Evolutionary conservation across 2,797 vertebrate species (phyloP).

Genomic region (Pangasius larnaudii): DNA sequence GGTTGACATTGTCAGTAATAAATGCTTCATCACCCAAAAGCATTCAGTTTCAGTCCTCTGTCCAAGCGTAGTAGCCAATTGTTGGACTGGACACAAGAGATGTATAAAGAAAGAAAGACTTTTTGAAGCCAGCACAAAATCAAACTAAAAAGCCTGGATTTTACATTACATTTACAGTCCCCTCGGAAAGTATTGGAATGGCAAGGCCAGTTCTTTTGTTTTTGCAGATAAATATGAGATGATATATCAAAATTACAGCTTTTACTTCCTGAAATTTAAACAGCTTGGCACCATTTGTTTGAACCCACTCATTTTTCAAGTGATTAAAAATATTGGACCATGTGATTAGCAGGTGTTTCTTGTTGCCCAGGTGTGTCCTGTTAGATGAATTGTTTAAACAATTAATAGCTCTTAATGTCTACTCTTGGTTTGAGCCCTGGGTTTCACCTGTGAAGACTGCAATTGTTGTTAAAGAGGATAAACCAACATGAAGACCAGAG

Average conservation of each 20-base stretch:
- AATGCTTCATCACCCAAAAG: background rate
- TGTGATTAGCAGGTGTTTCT: background rate
- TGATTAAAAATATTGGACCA: background rate
- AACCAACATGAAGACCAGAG: background rate
- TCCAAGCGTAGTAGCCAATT: background rate
- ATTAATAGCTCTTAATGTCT: too few relatives aligned
- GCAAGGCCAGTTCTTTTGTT: background rate
- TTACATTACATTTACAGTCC: background rate
- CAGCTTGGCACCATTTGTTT: background rate
- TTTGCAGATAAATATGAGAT: background rate
- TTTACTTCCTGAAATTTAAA: background rate
- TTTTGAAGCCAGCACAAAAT: background rate
- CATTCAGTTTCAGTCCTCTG: conserved; percentile 3
- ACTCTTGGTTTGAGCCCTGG: background rate
- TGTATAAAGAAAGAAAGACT: background rate
- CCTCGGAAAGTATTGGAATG: background rate
- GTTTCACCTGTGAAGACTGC: background rate
- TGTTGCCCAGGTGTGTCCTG: too few relatives aligned
- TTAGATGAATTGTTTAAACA: too few relatives aligned
- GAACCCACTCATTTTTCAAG: background rate
- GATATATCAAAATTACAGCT: background rate
- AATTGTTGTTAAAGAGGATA: background rate
- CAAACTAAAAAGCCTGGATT: background rate
- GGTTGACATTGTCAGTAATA: background rate
- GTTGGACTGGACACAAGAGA: background rate